Evolutionary conservation across 2,797 vertebrate species (phyloP), one percentile per base, ranked within the genome.

Genomic region (Menidia menidia): DNA sequence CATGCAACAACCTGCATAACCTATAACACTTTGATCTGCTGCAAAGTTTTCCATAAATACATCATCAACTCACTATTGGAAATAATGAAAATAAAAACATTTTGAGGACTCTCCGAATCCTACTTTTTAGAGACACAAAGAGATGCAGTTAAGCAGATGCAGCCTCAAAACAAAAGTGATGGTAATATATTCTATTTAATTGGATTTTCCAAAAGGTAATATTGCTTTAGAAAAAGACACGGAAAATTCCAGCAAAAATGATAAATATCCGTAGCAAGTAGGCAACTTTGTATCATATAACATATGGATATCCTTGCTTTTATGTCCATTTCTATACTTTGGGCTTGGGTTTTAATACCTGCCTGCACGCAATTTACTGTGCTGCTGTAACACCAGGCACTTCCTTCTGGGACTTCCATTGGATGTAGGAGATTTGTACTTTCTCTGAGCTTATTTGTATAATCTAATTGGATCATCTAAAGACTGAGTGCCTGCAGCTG

Each of bases 401-500:
- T 0, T 39, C 8, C 32, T 45, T 13, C 19, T 31, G 15, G 12
- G 16, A 25, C 14, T 30, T 6, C 64, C 31, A 5, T 33, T 45
- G 42, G 6, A 66, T 44, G 1, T 64, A 0, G 19, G 32, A 19
- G 50, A 55, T 43, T 51, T 75, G 50, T 6, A 69, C 52, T 45
- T 47, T 47, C 48, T 66, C 48, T n/a, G 9, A 57, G 53, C 71
- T 68, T 53, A 12, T 52, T 30, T 53, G 14, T 53, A 6, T 53
- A 53, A 53, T 32, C 31, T 47, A 64, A 43, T 64, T 81, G 51
- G 71, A 65, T 77, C 67, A 68, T 71, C 51, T 60, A 71, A 73
- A 0, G 19, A 80, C 73, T 59, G 70, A 76, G 64, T 78, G 71
- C 68, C 67, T 74, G 69, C 77, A 84, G 81, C 83, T 80, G 72